Base-by-base conservation (phyloP, 1,140 invertebrate species). In the Zophobas atratus region DNA sequence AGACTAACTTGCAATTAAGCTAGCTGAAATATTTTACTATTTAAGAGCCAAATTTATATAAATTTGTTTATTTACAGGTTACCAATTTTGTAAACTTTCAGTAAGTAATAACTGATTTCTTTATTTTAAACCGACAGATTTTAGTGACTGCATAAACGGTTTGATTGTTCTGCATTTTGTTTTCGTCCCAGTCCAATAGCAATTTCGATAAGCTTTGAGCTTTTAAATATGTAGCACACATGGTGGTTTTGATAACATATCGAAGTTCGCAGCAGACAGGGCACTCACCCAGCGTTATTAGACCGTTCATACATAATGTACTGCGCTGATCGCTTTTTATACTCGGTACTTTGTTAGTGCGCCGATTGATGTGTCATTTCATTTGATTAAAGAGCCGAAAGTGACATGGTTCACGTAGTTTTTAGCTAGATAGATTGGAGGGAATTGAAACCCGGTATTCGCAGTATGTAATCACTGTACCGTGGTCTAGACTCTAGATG, bases 311-410 rank as follows among this genome's bases (percentile, higher is more conserved):
- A 67, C 5, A 33, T 67, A 43, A 55, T 55, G 53, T 67, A 46
- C 39, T 43, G 39, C 38, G 39, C 39, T 8, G 60, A 67, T 43
- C 41, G 43, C n/a, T 67, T 67, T 67, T 67, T 67, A 67, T 67
- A 36, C 39, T 67, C 39, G 60, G 41, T 67, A 43, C 60, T 67
- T 67, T 67, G 60, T 67, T 67, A 36, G 60, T 32, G 60, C 38
- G 60, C 60, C 60, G 60, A 67, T 67, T 67, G 60, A 67, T 67
- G 60, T 67, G 60, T 67, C 60, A 67, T 67, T 67, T 67, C 60
- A 67, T 67, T 67, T 67, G 60, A 67, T 67, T 67, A 67, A 67
- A 67, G 60, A 67, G 60, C 60, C 60, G 60, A 67, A 39, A 67
- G 60, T 67, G 60, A 67, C 60, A 67, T 67, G 60, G 60, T 67